A percentile compares a stretch with the other conserved stretches of the same genome.
Evolutionary conservation across 2,888 invertebrate genomes (phyloP).

Genomic region (Nephrotoma appendiculata): DNA sequence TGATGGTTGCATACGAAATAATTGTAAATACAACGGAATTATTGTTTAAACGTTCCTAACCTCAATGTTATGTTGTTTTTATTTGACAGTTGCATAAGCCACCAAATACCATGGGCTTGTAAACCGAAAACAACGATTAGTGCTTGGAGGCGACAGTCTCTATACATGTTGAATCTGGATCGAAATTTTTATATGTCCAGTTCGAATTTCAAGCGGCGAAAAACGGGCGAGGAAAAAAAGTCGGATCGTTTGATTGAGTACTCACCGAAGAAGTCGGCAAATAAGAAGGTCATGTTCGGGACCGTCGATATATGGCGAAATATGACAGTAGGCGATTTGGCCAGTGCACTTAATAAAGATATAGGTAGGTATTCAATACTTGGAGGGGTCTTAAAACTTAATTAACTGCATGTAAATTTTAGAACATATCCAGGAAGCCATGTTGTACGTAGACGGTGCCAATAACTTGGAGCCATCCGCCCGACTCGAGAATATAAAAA

Average conservation of each 20-base stretch:
- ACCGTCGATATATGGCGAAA: conserved; percentile 60
- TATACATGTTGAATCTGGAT: neutral
- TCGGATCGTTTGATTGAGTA: conserved; percentile 41
- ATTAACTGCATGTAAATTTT: conserved; percentile 17
- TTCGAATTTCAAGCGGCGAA: conserved; percentile 39
- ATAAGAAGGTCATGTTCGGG: conserved; percentile 15
- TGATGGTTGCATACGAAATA: neutral
- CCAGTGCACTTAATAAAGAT: conserved; percentile 44
- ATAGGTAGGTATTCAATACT: conserved; percentile 35
- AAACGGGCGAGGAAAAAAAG: conserved; percentile 46
- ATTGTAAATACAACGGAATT: neutral
- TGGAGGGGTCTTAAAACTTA: too few species aligned
- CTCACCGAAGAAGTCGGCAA: conserved; percentile 26
- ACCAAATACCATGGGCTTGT: neutral
- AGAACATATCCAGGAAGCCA: conserved; percentile 54
- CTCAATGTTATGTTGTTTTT: neutral
- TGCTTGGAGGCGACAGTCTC: neutral
- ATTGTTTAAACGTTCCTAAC: neutral
- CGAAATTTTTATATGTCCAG: neutral
- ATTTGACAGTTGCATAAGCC: neutral
- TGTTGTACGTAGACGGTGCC: conserved; percentile 47
- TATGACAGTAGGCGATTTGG: conserved; percentile 67
- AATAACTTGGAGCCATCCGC: conserved; percentile 38
- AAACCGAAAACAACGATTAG: neutral
- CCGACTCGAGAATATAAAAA: conserved; percentile 45